phyloP scores from a whole-genome alignment of 2,888 invertebrate genomes.

The Eretmocerus hayati region DNA sequence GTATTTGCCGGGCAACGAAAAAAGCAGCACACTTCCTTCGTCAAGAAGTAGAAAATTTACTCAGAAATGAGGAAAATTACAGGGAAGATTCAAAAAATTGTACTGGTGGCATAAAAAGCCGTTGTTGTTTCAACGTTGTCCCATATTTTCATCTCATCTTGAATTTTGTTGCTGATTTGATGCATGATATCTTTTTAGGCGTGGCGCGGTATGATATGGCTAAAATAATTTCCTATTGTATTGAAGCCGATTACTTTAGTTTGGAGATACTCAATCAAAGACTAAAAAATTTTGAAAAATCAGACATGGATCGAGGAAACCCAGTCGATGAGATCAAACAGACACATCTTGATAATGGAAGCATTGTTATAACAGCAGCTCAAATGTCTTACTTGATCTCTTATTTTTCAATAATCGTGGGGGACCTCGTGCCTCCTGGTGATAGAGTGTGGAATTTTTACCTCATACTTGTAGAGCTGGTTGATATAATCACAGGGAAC shows the following conservation, averaged over 20 bases:
- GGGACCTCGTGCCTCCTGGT: too few relatives aligned
- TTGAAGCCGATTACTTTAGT: constrained; percentile 19
- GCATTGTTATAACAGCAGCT: too few relatives aligned
- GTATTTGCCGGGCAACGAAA: not conserved
- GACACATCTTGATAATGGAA: too few relatives aligned
- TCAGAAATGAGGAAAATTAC: not conserved
- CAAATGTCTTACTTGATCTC: too few relatives aligned
- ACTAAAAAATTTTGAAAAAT: constrained; percentile 25
- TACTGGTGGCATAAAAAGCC: constrained; percentile 25
- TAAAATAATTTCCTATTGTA: constrained; percentile 26
- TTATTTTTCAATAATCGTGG: too few relatives aligned
- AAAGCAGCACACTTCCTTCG: not conserved
- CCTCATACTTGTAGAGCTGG: too few relatives aligned
- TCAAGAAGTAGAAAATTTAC: not conserved
- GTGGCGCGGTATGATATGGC: constrained; percentile 31
- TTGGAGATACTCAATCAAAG: constrained; percentile 25
- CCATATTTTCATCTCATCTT: constrained; percentile 29
- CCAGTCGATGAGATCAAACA: constrained; percentile 21
- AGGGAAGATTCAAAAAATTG: not conserved
- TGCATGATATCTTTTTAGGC: constrained; percentile 35
- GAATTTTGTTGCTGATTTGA: constrained; percentile 33
- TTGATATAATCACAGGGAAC: too few relatives aligned
- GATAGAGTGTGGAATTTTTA: too few relatives aligned
- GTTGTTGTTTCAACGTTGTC: constrained; percentile 28
- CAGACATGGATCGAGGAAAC: constrained; percentile 19